A percentile compares a stretch with the other conserved stretches of the same genome.
phyloP scores from a whole-genome alignment of 64 coral and sea anemone genomes.

The Anthopleura sola region DNA sequence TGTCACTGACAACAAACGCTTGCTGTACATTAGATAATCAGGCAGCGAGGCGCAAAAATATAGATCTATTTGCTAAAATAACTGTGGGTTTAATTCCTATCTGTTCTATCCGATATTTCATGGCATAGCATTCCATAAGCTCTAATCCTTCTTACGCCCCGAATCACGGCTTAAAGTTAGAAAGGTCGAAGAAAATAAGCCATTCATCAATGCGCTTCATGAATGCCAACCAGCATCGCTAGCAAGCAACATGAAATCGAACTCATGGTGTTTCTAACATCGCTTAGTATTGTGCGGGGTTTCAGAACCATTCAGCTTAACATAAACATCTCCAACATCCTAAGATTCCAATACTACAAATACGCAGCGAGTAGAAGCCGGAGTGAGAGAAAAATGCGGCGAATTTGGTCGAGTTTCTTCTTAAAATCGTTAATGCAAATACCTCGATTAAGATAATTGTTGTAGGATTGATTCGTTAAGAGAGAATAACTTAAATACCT shows the following conservation, averaged over 20 bases:
- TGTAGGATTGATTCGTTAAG: neutral
- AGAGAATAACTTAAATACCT: slow-evolving; percentile 21
- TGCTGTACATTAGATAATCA: neutral
- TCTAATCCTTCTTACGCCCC: neutral
- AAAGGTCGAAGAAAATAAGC: neutral
- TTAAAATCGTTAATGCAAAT: neutral
- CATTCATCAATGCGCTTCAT: neutral
- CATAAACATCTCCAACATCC: neutral
- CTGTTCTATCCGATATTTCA: neutral
- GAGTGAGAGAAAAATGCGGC: neutral
- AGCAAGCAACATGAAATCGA: neutral
- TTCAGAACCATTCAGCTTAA: neutral
- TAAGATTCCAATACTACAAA: neutral
- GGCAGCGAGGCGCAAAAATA: neutral
- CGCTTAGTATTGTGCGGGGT: neutral
- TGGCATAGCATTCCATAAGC: neutral
- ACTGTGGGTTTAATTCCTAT: neutral
- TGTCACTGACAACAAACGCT: neutral
- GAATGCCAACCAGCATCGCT: neutral
- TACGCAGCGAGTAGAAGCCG: neutral
- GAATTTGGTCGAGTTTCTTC: neutral
- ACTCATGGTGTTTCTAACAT: neutral
- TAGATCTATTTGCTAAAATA: neutral
- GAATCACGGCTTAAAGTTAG: neutral
- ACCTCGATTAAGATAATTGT: slow-evolving; percentile 11